A percentile compares a stretch with the other conserved stretches of the same genome.
These are phyloP conservation scores for Euspilapteryx auroguttella DNA, from an alignment of 2,888 invertebrate genomes.

Conservation along the genomic window DNA sequence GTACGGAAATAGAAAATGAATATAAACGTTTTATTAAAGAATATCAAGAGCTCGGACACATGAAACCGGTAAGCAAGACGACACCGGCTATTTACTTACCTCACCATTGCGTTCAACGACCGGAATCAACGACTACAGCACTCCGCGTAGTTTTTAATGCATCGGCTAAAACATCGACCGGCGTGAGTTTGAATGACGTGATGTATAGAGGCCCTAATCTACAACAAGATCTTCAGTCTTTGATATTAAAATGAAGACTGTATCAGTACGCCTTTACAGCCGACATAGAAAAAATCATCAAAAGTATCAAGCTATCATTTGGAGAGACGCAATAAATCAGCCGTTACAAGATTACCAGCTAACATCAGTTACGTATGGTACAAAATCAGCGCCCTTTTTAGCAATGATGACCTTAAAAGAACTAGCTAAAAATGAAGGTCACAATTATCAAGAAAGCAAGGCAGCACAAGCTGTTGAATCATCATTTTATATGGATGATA, in stretches of 20 bases:
- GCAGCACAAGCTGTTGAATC: slow-evolving; percentile 2
- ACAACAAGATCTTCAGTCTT: slow-evolving; percentile 7
- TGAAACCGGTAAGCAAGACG: no score
- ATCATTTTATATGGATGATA: slow-evolving; percentile 6
- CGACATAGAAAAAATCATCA: slow-evolving; percentile 7
- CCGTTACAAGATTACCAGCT: slow-evolving; percentile 2
- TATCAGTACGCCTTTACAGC: slow-evolving; percentile 7
- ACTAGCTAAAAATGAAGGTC: slow-evolving; percentile 6
- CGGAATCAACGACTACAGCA: slow-evolving; percentile 7
- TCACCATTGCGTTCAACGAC: slow-evolving; percentile 5
- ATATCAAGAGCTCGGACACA: no score
- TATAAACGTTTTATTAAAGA: no score
- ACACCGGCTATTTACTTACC: no score
- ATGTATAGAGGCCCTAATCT: slow-evolving; percentile 9
- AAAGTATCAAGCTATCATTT: slow-evolving; percentile 2
- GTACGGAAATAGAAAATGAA: no score
- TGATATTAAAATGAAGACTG: slow-evolving; percentile 8
- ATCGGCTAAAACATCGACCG: slow-evolving; percentile 7
- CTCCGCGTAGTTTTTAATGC: slow-evolving; percentile 9
- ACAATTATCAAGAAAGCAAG: slow-evolving; percentile 3
- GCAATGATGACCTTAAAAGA: slow-evolving; percentile 5
- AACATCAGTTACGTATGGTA: slow-evolving; percentile 2
- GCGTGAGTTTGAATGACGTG: slow-evolving; percentile 9
- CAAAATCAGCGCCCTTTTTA: slow-evolving; percentile 5
- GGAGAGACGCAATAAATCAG: slow-evolving; percentile 2